A percentile compares a stretch with the other conserved stretches of the same genome.
phyloP scores from a whole-genome alignment of 1,140 invertebrate species.

The Goniozus legneri region DNA sequence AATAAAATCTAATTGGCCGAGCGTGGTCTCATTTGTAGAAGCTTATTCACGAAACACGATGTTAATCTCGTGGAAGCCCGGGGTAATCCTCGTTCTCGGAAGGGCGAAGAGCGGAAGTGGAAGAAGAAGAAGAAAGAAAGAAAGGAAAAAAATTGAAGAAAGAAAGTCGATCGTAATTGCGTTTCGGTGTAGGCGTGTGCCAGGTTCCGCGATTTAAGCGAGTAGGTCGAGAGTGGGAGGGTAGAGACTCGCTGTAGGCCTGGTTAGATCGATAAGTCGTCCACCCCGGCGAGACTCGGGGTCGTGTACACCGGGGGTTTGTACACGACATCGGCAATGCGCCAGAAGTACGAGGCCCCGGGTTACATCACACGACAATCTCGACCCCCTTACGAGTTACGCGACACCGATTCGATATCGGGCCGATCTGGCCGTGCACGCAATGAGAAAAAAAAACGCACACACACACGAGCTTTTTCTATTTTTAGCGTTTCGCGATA shows the following conservation, averaged over 20 bases:
- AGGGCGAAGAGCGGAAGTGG: neutral
- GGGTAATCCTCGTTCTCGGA: no score
- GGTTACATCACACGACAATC: constrained; percentile 11
- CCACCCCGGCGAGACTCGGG: constrained; percentile 17
- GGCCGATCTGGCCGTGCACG: neutral
- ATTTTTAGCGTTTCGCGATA: no score
- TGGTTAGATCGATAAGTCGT: constrained; percentile 34
- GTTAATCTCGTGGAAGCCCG: no score
- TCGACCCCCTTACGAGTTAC: no score
- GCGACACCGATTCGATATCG: no score
- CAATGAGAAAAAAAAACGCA: neutral
- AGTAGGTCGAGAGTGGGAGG: neutral
- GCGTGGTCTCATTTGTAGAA: no score
- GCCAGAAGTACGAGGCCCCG: constrained; percentile 31
- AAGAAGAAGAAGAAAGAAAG: no score
- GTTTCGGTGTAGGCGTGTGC: neutral
- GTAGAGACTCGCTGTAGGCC: constrained; percentile 19
- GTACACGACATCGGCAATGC: constrained; percentile 47
- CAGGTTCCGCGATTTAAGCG: neutral
- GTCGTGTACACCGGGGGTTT: constrained; percentile 20
- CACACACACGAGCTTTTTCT: no score
- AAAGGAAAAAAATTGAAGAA: no score
- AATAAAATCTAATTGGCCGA: no score
- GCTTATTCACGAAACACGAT: no score
- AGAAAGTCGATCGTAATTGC: neutral